phyloP scores from a whole-genome alignment of 2,888 invertebrate genomes.

The Trichopoda pennipes region DNA sequence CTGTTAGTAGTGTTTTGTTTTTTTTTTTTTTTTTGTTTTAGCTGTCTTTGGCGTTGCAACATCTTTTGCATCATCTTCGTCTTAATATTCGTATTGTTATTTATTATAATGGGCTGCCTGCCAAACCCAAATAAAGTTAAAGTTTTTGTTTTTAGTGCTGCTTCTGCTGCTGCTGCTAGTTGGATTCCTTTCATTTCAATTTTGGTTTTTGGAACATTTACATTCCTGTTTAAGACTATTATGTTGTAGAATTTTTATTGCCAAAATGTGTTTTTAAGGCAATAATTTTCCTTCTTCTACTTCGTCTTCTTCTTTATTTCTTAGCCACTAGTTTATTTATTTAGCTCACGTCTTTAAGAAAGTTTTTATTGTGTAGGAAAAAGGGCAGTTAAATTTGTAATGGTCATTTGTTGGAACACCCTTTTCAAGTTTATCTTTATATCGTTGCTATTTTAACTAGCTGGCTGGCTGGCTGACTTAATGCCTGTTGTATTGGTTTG shows the following conservation, averaged over 20 bases:
- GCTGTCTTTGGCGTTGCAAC: conserved; percentile 10
- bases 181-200: conserved; percentile 42
- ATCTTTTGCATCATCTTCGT: conserved; percentile 24
- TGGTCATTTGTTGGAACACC: conserved; percentile 46
- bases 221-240: conserved; percentile 64
- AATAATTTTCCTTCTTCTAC: conserved; percentile 30
- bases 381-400: conserved; percentile 21
- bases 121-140: conserved; percentile 63
- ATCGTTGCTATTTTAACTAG: neutral
- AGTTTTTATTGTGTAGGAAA: neutral
- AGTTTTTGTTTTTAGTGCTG: conserved; percentile 24
- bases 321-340: conserved; percentile 1
- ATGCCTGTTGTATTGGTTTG: neutral
- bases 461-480: neutral
- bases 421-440: conserved; percentile 26
- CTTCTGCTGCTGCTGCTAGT: conserved; percentile 13
- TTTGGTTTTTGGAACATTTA: conserved; percentile 58
- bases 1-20: neutral
- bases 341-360: neutral
- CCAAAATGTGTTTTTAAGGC: conserved; percentile 51
- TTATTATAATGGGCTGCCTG: conserved; percentile 65
- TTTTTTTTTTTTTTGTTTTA: neutral
- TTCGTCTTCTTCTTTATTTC: neutral
- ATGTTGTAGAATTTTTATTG: conserved; percentile 63
- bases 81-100: conserved; percentile 52